Evolutionary conservation across 2,113 vertebrate genomes (phyloP), one percentile per base, ranked within the genome.

Genomic region (Pitta sordida): DNA sequence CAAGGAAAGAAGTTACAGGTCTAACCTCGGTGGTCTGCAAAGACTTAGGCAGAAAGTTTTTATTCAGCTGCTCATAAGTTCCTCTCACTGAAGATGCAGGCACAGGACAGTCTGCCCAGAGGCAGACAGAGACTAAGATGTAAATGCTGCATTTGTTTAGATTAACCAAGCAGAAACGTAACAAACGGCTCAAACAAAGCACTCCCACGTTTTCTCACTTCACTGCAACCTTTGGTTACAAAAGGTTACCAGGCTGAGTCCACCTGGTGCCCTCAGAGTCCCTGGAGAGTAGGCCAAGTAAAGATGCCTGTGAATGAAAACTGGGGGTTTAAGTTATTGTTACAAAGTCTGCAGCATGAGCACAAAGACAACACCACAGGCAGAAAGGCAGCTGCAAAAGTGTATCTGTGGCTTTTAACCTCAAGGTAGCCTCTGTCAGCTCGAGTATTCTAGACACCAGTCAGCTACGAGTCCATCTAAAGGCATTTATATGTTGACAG

Each of bases 91-190:
- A 32, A 48, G 58, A 76, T 10, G 21, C 32, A 36, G 22, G 30
- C 29, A 41, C 23, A 34, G 41, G 36, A 53, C n/a, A 24, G 26
- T 6, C 59, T 29, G 46, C 58, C 46, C 29, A 30, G 10, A 58
- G 10, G 59, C 67, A 58, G 71, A 3, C 43, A 58, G 30, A 62
- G 21, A 58, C 22, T 10, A 58, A 65, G 37, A 73, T 41, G 29
- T 9, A 91, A 87, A 73, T 29, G 51, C 3, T 44, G 10, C n/a
- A 68, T 65, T 73, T 80, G 30, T 48, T 83, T 55, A 85, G 39
- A 86, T 59, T 48, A 86, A 83, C 46, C 59, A 73, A 83, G 75
- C 32, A 91, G 81, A 93, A 91, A 51, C 2, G 11, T 55, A 67
- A 46, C 73, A 88, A 67, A 15, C 9, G 65, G 10, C 26, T 80